Evolutionary conservation across 2,797 vertebrate genomes (phyloP), one percentile per base, ranked within the genome.

Genomic region (Distichodus sexfasciatus): DNA sequence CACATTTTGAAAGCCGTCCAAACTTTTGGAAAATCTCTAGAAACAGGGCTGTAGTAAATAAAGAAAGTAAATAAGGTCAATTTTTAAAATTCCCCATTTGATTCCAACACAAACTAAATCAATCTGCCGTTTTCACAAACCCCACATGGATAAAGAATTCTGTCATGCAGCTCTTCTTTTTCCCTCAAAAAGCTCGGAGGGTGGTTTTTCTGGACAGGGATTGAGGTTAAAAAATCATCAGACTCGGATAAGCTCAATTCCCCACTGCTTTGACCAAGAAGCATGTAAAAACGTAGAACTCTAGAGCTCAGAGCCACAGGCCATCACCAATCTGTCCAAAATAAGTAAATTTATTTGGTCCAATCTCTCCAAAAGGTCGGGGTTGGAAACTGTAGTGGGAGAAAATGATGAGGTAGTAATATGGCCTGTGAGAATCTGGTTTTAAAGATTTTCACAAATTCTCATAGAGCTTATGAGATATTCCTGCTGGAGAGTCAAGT

Each of bases 201-300:
- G 29, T 35, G 47, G 17, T 28, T 61, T 60, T 6, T 60, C 11
- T 17, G 33, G 35, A 29, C 48, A 29, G 66, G 40, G 44, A 28
- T 50, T 31, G 29, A 3, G 51, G 26, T 29, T 40, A 19, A 11
- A 8, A 38, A 43, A 38, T 4, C 9, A 19, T 46, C 24, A 21
- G 26, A 48, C 24, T 21, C 15, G 21, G 17, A 69, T 8, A 47
- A 26, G 29, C 15, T 10, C 26, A 14, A 28, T 58, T 3, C 38
- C 58, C 43, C 17, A 21, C 35, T 5, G 1, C 41, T 7, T 54
- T 62, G 53, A 50, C 59, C 44, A 44, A 60, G 61, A 28, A 50
- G 57, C 10, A 31, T 24, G 35, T 66, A 63, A 68, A 71, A 68
- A n/a, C 14, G 17, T 74, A 24, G 17, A 48, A 58, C 50, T 57